Base-by-base conservation (phyloP, 2,113 vertebrate species). In the Galemys pyrenaicus region DNA sequence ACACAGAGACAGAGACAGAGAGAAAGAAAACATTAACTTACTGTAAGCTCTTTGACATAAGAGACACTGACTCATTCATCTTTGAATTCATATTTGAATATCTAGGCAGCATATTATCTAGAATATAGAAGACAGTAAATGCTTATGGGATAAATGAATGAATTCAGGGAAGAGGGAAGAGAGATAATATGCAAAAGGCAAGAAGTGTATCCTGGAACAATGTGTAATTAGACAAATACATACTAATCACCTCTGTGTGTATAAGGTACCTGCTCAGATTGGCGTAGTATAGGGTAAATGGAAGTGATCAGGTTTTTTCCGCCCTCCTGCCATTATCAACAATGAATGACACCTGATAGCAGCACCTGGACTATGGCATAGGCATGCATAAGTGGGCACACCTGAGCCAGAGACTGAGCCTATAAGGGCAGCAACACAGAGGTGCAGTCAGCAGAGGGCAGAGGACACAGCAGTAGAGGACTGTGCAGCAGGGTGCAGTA, bases 41-140 rank as follows among this genome's bases (percentile, higher is more conserved):
- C 35, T 28, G 5, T 51, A 75, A 56, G 1, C 51, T 90, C 26
- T 80, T 46, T 60, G 85, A 58, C 51, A n/a, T 16, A 64, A 65
- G 46, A 28, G 51, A 4, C 58, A 71, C 44, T 86, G 79, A 94
- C 9, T 73, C 49, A 83, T 54, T 64, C 62, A 70, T 91, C 54
- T 87, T 74, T 78, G 37, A 86, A 88, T 82, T 78, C n/a, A 41
- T 82, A 26, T 54, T 84, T 74, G 28, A 73, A 51, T 82, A 67
- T 96, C 93, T 82, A 11, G 67, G 35, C 74, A 86, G 56, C 49
- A 81, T 46, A 32, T 32, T 49, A 39, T 91, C 56, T 95, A 71
- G 73, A 67, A 71, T 35, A 71, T 11, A 77, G 67, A 49, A 82
- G 49, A 62, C 28, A 79, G 20, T 88, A 81, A 44, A 70, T 93